phyloP scores from a whole-genome alignment of 2,797 vertebrate genomes.

The Rhodeus uyekii region DNA sequence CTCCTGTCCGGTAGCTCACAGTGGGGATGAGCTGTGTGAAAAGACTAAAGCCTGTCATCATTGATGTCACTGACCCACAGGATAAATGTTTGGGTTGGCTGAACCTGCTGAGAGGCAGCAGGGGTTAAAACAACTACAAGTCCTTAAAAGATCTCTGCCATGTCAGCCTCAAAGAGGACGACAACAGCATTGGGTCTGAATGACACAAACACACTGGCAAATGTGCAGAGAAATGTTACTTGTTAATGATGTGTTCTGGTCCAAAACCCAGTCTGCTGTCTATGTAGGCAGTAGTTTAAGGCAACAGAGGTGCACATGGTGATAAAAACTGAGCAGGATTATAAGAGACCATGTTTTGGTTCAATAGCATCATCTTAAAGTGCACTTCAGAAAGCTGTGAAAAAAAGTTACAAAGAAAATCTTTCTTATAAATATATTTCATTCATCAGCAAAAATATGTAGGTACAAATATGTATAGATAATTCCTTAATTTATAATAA shows the following conservation, averaged over 20 bases:
- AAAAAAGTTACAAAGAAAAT: neutral
- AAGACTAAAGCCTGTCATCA: constrained; percentile 52
- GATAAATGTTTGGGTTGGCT: constrained; percentile 45
- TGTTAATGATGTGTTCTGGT: neutral
- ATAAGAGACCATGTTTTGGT: neutral
- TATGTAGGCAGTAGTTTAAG: neutral
- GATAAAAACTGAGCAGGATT: neutral
- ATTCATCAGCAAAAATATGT: neutral
- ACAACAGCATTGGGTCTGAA: constrained; percentile 2
- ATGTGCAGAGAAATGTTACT: neutral
- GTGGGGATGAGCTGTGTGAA: constrained; percentile 44
- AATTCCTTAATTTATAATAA: no score
- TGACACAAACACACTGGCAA: neutral
- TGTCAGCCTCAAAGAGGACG: constrained; percentile 28
- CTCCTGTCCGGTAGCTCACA: constrained; percentile 47
- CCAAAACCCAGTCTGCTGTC: neutral
- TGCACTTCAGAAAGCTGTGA: neutral
- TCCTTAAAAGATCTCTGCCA: constrained; percentile 39
- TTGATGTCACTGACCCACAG: constrained; percentile 51
- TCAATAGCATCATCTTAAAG: neutral
- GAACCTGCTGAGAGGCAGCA: constrained; percentile 64
- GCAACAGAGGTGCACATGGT: neutral
- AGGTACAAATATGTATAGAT: neutral
- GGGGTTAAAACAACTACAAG: constrained; percentile 65
- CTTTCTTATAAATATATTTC: neutral